Conservation (phyloP, 1,140 invertebrate species). For the Fragariocoptes setiger region DNA sequence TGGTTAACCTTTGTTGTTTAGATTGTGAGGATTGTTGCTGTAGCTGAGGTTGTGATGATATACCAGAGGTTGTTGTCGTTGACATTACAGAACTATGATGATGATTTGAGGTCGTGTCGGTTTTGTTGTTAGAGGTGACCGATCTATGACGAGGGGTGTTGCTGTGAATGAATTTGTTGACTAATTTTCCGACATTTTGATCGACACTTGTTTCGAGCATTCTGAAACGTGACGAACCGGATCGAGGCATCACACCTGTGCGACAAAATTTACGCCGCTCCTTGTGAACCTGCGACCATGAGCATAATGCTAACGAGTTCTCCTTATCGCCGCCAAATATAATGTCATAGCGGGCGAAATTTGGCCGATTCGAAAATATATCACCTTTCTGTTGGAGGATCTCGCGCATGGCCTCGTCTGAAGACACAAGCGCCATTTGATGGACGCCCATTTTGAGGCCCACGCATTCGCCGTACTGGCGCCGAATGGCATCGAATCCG, state of each 20-base stretch:
- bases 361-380: constrained; percentile 41
- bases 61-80: too few relatives aligned
- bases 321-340: constrained; percentile 31
- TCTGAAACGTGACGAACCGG: constrained; percentile 18
- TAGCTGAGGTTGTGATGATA: too few relatives aligned
- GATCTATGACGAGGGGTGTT: too few relatives aligned
- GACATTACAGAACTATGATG: too few relatives aligned
- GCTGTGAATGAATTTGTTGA: too few relatives aligned
- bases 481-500: constrained; percentile 31
- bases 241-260: constrained; percentile 36
- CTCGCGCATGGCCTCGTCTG: constrained; percentile 33
- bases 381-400: constrained; percentile 43
- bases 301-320: constrained; percentile 45
- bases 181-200: not conserved
- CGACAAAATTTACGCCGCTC: constrained; percentile 37
- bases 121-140: not conserved
- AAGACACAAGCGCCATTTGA: constrained; percentile 40
- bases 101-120: too few relatives aligned
- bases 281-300: constrained; percentile 49
- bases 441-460: constrained; percentile 31
- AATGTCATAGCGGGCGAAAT: constrained; percentile 33
- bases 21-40: too few relatives aligned
- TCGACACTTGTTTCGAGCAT: constrained; percentile 24
- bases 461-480: constrained; percentile 39
- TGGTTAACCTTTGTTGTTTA: not conserved